Evolutionary conservation across 2,888 invertebrate species (phyloP).

Genomic region (Acrobasis suavella): DNA sequence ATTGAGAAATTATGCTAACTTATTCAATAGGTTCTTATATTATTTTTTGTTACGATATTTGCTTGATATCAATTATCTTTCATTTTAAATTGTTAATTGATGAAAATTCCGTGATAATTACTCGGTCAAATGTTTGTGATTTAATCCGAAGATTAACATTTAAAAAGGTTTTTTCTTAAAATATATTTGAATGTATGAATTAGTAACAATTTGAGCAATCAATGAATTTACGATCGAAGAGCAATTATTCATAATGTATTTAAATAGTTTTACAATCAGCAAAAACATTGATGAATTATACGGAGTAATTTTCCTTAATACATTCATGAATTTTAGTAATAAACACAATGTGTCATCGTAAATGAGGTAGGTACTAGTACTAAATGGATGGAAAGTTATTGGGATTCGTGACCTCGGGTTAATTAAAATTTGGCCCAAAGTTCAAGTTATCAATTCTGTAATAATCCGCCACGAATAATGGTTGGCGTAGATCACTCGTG

Average conservation of each 20-base stretch:
- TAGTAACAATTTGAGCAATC: background rate
- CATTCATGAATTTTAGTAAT: conserved; percentile 19
- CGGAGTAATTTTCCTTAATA: background rate
- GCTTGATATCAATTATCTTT: background rate
- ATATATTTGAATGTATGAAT: background rate
- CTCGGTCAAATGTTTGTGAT: background rate
- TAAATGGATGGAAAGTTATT: conserved; percentile 40
- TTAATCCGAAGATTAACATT: too few species aligned
- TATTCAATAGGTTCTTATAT: background rate
- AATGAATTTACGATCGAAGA: background rate
- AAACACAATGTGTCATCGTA: conserved; percentile 17
- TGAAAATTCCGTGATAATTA: background rate
- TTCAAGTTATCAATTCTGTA: conserved; percentile 34
- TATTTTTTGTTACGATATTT: background rate
- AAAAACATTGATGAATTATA: conserved; percentile 1
- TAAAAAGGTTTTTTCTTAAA: background rate
- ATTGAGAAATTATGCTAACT: background rate
- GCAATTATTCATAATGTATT: conserved; percentile 2
- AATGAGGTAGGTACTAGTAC: conserved; percentile 8
- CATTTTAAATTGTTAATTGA: background rate
- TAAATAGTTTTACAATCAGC: background rate
- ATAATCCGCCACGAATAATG: conserved; percentile 24
- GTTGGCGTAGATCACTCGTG: background rate
- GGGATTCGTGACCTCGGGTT: conserved; percentile 38
- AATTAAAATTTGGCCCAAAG: conserved; percentile 43